Percentiles rank a stretch among this genome's conserved stretches.
phyloP scores from a whole-genome alignment of 2,113 vertebrate species.

The Oriolus oriolus region DNA sequence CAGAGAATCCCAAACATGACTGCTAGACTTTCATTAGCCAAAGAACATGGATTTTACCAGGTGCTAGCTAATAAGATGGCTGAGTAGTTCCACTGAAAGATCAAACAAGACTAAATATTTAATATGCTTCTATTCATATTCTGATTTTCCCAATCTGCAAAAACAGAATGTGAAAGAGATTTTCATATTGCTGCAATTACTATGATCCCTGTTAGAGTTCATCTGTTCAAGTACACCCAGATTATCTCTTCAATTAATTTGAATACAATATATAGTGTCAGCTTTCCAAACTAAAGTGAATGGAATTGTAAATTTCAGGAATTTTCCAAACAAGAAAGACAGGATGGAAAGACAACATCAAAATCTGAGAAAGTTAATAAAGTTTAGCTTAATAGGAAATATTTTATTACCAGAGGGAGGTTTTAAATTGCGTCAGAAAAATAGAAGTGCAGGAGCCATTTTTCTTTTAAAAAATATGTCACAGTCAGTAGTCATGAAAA shows the following conservation, averaged over 20 bases:
- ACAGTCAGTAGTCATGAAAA: background rate
- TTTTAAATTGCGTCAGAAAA: conserved; percentile 12
- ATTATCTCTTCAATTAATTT: background rate
- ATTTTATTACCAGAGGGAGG: conserved; percentile 7
- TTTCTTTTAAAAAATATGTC: background rate
- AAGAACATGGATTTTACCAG: conserved; percentile 56
- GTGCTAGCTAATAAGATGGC: conserved; percentile 49
- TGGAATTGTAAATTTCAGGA: background rate
- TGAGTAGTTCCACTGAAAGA: conserved; percentile 42
- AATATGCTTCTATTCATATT: conserved; percentile 36
- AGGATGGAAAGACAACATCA: background rate
- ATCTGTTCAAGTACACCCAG: background rate
- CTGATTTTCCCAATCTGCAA: conserved; percentile 40
- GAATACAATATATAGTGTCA: background rate
- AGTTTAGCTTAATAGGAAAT: conserved; percentile 21
- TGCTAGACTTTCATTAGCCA: conserved; percentile 13
- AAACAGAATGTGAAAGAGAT: background rate
- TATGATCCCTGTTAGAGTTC: background rate
- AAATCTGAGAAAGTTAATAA: conserved; percentile 28
- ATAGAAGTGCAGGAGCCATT: background rate
- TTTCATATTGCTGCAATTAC: background rate
- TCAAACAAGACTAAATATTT: conserved; percentile 59
- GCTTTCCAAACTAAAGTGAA: background rate
- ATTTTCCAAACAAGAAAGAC: conserved; percentile 12
- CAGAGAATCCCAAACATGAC: background rate